Evolutionary conservation across 2,113 vertebrate genomes (phyloP).

Genomic region (Athene noctua): DNA sequence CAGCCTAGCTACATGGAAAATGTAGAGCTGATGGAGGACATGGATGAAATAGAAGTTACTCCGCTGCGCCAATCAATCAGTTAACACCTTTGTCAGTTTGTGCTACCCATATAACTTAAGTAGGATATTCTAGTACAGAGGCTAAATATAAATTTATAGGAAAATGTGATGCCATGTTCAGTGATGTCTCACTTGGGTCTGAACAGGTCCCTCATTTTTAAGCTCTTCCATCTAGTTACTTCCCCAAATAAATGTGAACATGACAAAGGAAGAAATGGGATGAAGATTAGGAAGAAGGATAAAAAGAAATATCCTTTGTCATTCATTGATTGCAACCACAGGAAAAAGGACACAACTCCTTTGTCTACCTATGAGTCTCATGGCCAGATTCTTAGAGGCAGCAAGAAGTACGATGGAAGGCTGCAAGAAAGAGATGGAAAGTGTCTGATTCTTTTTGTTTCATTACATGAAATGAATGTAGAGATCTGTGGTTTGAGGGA

Average conservation of each 20-base stretch:
- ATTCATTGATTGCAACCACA: fast-evolving
- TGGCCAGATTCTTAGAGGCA: neutral
- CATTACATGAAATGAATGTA: neutral
- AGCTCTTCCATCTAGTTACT: neutral
- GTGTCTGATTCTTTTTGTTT: neutral
- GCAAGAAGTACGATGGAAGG: neutral
- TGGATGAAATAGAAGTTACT: slow-evolving; percentile 16
- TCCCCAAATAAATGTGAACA: neutral
- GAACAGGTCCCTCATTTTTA: neutral
- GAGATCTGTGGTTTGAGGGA: neutral
- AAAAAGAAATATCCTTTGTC: neutral
- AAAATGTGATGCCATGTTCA: neutral
- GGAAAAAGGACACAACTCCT: neutral
- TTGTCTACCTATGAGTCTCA: neutral
- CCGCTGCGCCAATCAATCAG: slow-evolving; percentile 19
- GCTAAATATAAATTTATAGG: slow-evolving; percentile 44
- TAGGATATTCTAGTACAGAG: neutral
- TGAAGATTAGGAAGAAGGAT: neutral
- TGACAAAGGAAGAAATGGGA: neutral
- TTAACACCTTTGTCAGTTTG: slow-evolving; percentile 42
- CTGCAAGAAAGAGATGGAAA: neutral
- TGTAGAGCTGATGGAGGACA: neutral
- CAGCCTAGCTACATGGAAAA: slow-evolving; percentile 47
- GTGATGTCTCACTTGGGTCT: neutral
- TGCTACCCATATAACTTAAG: neutral